These are phyloP conservation scores for Hirtodrosophila duncani DNA, from an alignment of 2,888 invertebrate genomes.

Conservation along the genomic window DNA sequence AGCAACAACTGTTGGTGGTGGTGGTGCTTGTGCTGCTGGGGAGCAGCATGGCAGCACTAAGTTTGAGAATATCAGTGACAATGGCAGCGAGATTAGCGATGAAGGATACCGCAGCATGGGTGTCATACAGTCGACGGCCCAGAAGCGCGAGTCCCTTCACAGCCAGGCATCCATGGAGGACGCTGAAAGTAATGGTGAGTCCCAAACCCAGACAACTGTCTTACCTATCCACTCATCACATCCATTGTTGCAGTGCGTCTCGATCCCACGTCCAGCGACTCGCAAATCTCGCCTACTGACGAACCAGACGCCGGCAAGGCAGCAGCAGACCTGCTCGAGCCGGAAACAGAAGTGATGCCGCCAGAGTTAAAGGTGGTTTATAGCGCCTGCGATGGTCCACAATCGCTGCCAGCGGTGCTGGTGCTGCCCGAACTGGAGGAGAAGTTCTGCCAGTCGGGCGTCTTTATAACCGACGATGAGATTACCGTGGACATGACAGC, in stretches of 20 bases:
- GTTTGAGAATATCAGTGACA: slow-evolving; percentile 85
- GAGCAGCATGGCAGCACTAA: slow-evolving; percentile 64
- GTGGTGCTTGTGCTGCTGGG: slow-evolving; percentile 1
- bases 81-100: slow-evolving; percentile 90
- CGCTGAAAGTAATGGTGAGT: slow-evolving; percentile 84
- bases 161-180: slow-evolving; percentile 86
- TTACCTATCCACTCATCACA: not conserved
- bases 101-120: slow-evolving; percentile 91
- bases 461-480: slow-evolving; percentile 77
- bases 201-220: not conserved
- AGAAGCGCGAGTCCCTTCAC: slow-evolving; percentile 83
- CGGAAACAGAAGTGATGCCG: not conserved
- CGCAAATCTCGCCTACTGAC: slow-evolving; percentile 78
- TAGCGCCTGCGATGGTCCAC: slow-evolving; percentile 63
- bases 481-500: slow-evolving; percentile 83
- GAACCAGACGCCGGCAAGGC: slow-evolving; percentile 65
- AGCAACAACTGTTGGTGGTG: not conserved
- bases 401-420: slow-evolving; percentile 68
- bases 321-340: slow-evolving; percentile 9
- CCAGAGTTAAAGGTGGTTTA: slow-evolving; percentile 11
- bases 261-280: slow-evolving; percentile 79
- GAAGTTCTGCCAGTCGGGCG: slow-evolving; percentile 76
- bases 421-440: slow-evolving; percentile 39
- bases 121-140: slow-evolving; percentile 81
- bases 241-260: slow-evolving; percentile 81